Percentiles rank a stretch among this genome's conserved stretches.
Evolutionary conservation across 2,888 invertebrate genomes (phyloP).

Genomic region (Andrena camellia): DNA sequence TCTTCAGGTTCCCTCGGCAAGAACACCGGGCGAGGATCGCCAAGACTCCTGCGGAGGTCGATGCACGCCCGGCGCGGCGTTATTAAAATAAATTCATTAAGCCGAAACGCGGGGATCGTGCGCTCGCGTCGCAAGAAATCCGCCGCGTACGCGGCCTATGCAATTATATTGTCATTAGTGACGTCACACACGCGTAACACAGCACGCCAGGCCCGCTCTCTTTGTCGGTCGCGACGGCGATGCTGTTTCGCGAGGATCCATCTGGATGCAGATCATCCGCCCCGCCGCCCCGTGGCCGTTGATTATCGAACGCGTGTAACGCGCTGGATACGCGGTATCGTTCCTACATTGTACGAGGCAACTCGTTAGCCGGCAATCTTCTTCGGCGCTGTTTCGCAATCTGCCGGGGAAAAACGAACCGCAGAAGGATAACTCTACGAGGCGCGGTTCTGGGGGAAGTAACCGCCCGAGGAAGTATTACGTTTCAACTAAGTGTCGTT

Average conservation of each 20-base stretch:
- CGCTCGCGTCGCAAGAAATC: constrained; percentile 64
- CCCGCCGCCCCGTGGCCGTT: constrained; percentile 24
- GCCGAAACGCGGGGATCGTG: constrained; percentile 52
- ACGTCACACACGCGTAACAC: constrained; percentile 62
- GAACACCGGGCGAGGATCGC: too few species aligned
- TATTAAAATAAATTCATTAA: constrained; percentile 78
- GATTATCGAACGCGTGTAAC: constrained; percentile 45
- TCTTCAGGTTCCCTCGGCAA: constrained; percentile 42
- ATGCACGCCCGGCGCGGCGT: constrained; percentile 59
- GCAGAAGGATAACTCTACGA: background rate
- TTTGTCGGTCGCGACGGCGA: constrained; percentile 29
- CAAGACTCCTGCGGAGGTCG: constrained; percentile 49
- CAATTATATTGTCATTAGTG: constrained; percentile 82
- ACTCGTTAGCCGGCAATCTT: constrained; percentile 50
- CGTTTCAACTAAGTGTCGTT: too few species aligned
- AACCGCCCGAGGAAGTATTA: background rate
- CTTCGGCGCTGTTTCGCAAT: constrained; percentile 7
- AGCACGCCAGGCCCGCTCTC: constrained; percentile 1
- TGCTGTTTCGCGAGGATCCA: constrained; percentile 32
- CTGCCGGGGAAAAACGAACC: background rate
- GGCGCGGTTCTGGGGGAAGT: background rate
- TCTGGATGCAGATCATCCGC: constrained; percentile 38
- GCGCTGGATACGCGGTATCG: constrained; percentile 28
- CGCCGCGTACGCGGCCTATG: constrained; percentile 66
- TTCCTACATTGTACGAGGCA: background rate